A percentile compares a stretch with the other conserved stretches of the same genome.
These are phyloP conservation scores for Drosophila oshimai DNA, from an alignment of 1,140 invertebrate species.

Conservation along the genomic window DNA sequence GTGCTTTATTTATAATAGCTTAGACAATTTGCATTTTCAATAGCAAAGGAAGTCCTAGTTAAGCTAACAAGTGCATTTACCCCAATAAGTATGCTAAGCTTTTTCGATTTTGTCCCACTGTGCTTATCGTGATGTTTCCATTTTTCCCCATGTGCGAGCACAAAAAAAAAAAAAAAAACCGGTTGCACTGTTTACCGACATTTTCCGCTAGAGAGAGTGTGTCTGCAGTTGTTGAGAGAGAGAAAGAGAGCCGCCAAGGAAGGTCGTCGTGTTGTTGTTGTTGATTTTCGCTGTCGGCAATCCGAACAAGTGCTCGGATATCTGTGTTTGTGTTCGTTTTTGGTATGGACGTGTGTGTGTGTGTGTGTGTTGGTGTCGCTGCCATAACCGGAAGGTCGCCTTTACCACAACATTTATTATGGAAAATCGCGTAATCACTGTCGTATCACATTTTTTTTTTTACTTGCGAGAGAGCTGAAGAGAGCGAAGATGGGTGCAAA, in stretches of 20 bases:
- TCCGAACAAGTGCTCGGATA: slow-evolving; percentile 69
- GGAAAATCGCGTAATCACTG: slow-evolving; percentile 81
- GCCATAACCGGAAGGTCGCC: slow-evolving; percentile 80
- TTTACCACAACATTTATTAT: slow-evolving; percentile 81
- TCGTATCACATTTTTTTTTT: slow-evolving; percentile 70
- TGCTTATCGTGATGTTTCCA: slow-evolving; percentile 6
- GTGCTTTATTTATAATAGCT: too few species aligned
- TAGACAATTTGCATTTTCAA: too few species aligned
- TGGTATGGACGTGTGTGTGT: neutral
- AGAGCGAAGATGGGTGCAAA: neutral
- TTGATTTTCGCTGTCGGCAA: slow-evolving; percentile 54
- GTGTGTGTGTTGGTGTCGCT: slow-evolving; percentile 23
- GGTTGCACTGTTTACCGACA: slow-evolving; percentile 79
- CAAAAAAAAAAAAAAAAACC: slow-evolving; percentile 55
- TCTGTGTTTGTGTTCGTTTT: neutral
- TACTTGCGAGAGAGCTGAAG: slow-evolving; percentile 8
- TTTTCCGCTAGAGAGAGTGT: slow-evolving; percentile 58
- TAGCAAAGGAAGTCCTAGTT: too few species aligned
- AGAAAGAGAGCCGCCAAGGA: slow-evolving; percentile 38
- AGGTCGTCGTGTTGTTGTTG: slow-evolving; percentile 63
- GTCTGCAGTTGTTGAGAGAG: slow-evolving; percentile 12
- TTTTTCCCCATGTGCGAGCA: slow-evolving; percentile 35
- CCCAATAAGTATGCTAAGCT: slow-evolving; percentile 34
- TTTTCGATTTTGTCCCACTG: slow-evolving; percentile 20
- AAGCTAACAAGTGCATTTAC: neutral